Base-by-base conservation (phyloP, 2,888 invertebrate genomes). In the Bimastos eiseni region DNA sequence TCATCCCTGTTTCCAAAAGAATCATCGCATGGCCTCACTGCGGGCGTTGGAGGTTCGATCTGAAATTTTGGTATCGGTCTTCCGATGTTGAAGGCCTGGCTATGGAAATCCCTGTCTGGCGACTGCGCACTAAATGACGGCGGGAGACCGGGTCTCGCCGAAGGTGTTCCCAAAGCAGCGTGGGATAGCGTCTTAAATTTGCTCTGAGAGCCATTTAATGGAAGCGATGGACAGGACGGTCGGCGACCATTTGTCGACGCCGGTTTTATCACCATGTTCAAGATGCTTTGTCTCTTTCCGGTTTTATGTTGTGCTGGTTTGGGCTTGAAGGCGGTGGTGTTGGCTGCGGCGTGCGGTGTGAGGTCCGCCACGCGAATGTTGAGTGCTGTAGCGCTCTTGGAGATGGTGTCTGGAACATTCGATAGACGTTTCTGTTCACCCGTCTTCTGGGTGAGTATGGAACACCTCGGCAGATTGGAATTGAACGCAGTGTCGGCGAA, bases 371-470 rank as follows among this genome's bases (percentile, higher is more conserved):
- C 24, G 13, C 86, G 86, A 24, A 86, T 86, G 86, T 86, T 86
- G 36, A 86, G 86, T 24, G 86, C 86, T 33, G 86, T 86, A 6
- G 86, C 86, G 86, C 86, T 86, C 36, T 86, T 86, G 36, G 86
- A 86, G 37, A 86, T 86, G 36, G 86, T 86, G 36, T 36, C 86
- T 37, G 86, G 86, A 37, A 86, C 86, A 19, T 86, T 86, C 17
- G 86, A 86, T 19, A 37, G 36, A 21, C 86, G 86, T 15, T 19
- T 34, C 34, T 86, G 86, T 37, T 86, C 86, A 1, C 86, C 86
- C 37, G 86, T 36, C 86, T 86, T 86, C 86, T 86, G 86, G 24
- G 86, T 86, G 21, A 86, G 86, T 21, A 86, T 86, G 37, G 86
- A 86, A 24, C 86, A 86, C 19, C 86, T 36, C 34, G 36, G 34